phyloP scores from a whole-genome alignment of 2,888 invertebrate genomes.

The Enchytraeus crypticus region DNA sequence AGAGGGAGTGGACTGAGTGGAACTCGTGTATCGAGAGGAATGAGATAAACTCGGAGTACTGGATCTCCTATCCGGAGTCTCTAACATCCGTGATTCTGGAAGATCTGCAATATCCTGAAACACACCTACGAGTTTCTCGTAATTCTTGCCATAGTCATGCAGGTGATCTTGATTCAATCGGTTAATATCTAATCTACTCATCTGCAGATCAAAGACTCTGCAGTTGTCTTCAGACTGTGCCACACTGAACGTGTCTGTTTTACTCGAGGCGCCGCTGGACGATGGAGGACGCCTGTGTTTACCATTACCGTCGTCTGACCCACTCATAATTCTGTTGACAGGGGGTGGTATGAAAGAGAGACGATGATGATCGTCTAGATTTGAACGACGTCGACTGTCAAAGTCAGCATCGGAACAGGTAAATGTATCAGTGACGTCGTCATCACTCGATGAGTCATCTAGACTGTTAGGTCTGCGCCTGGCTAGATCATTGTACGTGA shows the following conservation, averaged over 20 bases:
- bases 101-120: constrained; percentile 92
- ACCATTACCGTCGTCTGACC: background rate
- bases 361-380: background rate
- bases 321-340: no score
- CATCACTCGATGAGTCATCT: constrained; percentile 53
- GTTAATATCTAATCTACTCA: constrained; percentile 53
- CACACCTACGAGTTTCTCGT: constrained; percentile 86
- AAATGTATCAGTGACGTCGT: constrained; percentile 87
- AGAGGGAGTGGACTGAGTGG: no score
- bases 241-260: constrained; percentile 70
- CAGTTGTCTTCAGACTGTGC: constrained; percentile 88
- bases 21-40: no score
- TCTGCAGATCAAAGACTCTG: constrained; percentile 16
- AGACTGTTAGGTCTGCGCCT: constrained; percentile 47
- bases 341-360: background rate
- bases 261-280: background rate
- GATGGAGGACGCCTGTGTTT: background rate
- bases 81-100: no score
- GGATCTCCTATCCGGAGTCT: no score
- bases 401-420: constrained; percentile 97
- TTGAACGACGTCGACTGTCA: constrained; percentile 60
- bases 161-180: constrained; percentile 84
- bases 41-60: no score
- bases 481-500: constrained; percentile 32
- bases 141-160: constrained; percentile 91